Evolutionary conservation across 1,140 invertebrate genomes (phyloP), one percentile per base, ranked within the genome.

Genomic region (Cataglyphis hispanica): DNA sequence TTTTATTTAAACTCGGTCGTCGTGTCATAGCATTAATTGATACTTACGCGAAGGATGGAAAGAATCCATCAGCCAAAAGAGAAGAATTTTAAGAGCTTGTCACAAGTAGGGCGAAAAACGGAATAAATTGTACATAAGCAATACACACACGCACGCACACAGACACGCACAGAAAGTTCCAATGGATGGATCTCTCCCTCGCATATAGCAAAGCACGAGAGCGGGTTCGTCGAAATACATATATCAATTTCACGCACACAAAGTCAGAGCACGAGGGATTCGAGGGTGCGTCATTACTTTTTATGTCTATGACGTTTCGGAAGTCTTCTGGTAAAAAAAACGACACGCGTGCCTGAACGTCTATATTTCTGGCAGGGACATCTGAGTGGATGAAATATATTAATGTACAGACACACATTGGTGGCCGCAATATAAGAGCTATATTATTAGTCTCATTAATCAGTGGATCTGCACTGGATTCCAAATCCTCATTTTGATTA

Each of bases 21-120:
- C 34, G 61, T 60, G 53, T 87, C 74, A 53, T 19, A 74, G 61
- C 53, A 80, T 88, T 80, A 87, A 87, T 89, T 87, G 69, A 56
- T 56, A 27, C 61, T 78, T 50, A 69, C 16, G 27, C 40, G n/a
- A 8, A 19, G 19, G 16, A 16, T 16, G 56, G 8, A 19, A 80
- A 74, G 43, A 40, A 43, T n/a, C 40, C 16, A 22, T 13, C 37
- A 16, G 40, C 19, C 46, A 19, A 34, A 34, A 27, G 40, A 58
- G 19, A 50, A 10, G 25, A 87, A 70, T 85, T 78, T 75, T 61
- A 78, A 84, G 7, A 64, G 75, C 60, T 77, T 40, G 76, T 87
- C 43, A 16, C 56, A 19, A 22, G 43, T 67, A 67, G 31, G 50
- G 22, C 11, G 40, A n/a, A 77, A 76, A 84, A 40, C 46, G 11